Evolutionary conservation across 1,140 invertebrate genomes (phyloP).

Genomic region (Harlomillsia oculata): DNA sequence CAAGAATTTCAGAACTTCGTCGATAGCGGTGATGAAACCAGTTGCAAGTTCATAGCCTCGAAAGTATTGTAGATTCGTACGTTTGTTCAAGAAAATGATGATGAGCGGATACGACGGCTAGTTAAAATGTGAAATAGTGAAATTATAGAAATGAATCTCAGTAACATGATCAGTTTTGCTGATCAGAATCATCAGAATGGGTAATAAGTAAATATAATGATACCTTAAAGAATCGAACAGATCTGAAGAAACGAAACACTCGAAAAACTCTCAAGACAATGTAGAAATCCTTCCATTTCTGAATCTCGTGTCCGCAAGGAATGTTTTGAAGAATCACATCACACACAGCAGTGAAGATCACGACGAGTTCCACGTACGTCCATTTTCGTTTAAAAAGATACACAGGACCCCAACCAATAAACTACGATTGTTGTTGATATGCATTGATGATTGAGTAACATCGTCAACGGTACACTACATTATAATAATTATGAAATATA

Average conservation of each 20-base stretch:
- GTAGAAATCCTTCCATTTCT: not conserved
- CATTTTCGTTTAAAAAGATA: constrained; percentile 20
- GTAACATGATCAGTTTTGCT: constrained; percentile 35
- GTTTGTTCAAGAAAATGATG: constrained; percentile 37
- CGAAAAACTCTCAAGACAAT: constrained; percentile 12
- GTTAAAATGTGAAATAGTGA: constrained; percentile 41
- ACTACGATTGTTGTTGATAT: too few species aligned
- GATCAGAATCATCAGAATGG: too few species aligned
- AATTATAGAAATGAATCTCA: constrained; percentile 42
- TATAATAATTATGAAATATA: too few species aligned
- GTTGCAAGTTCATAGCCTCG: constrained; percentile 37
- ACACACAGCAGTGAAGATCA: constrained; percentile 8
- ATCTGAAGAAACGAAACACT: constrained; percentile 7
- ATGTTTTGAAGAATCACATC: constrained; percentile 10
- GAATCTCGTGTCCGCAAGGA: not conserved
- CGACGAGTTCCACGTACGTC: constrained; percentile 26
- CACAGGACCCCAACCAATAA: too few species aligned
- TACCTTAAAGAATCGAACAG: constrained; percentile 19
- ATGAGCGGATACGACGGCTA: constrained; percentile 21
- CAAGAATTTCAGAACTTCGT: constrained; percentile 48
- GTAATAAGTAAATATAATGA: too few species aligned
- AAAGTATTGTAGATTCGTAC: constrained; percentile 24
- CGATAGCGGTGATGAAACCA: constrained; percentile 49
- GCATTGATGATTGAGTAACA: too few species aligned
- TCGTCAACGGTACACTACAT: too few species aligned